These are phyloP conservation scores for Cylindroiulus punctatus DNA, from an alignment of 2,888 invertebrate genomes.

Conservation along the genomic window DNA sequence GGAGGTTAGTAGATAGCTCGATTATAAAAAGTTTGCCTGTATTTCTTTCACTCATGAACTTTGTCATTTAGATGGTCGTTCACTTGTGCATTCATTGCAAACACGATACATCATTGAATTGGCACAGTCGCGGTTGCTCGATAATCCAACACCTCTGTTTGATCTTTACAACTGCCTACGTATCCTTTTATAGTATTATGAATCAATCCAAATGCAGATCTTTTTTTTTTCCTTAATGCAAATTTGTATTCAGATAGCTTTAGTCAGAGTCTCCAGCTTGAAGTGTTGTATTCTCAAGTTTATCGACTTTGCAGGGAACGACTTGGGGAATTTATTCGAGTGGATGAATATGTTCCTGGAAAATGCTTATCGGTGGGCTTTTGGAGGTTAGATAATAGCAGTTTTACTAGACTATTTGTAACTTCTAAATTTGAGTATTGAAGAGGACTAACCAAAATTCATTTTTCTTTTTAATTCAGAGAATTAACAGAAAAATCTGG, in stretches of 20 bases:
- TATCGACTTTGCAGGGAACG: slow-evolving; percentile 87
- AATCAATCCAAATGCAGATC: slow-evolving; percentile 5
- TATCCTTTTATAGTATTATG: slow-evolving; percentile 63
- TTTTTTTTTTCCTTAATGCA: neutral
- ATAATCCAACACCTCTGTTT: slow-evolving; percentile 79
- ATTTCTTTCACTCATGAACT: neutral
- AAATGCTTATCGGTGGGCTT: slow-evolving; percentile 91
- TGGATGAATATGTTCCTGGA: slow-evolving; percentile 91
- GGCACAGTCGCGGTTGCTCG: slow-evolving; percentile 87
- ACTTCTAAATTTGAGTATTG: too few relatives aligned
- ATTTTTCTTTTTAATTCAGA: slow-evolving; percentile 62
- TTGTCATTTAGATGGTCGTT: slow-evolving; percentile 80
- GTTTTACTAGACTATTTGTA: neutral
- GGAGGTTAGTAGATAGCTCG: slow-evolving; percentile 75
- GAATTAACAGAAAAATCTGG: slow-evolving; percentile 77
- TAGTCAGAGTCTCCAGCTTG: slow-evolving; percentile 93
- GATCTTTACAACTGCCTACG: slow-evolving; percentile 85
- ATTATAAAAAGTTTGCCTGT: neutral
- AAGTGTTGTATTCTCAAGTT: slow-evolving; percentile 72
- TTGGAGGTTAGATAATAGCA: slow-evolving; percentile 76
- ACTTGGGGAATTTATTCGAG: slow-evolving; percentile 80
- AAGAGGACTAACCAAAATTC: too few relatives aligned
- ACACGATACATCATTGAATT: slow-evolving; percentile 87
- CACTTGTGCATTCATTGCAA: slow-evolving; percentile 93
- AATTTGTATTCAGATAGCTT: slow-evolving; percentile 74